Conservation (phyloP, 2,113 vertebrate genomes). For the Chaenogobius annularis region DNA sequence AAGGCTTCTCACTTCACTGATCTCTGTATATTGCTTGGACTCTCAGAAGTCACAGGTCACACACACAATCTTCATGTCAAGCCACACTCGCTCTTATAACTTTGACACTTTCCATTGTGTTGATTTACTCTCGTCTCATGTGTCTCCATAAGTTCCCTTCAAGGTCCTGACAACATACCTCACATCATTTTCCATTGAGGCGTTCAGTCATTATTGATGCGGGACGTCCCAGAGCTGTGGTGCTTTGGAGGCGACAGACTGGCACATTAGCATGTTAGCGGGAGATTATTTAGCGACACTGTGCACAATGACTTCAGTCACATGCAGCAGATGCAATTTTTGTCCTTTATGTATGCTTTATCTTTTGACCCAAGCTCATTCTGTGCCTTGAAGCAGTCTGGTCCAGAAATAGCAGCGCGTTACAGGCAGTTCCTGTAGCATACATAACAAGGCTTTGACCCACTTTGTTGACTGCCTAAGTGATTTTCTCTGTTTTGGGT, state of each 20-base stretch:
- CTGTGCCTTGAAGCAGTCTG: constrained; percentile 3
- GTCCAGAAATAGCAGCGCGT: not conserved
- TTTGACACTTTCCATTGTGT: constrained; percentile 13
- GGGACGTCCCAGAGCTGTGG: constrained; percentile 8
- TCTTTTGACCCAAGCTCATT: not conserved
- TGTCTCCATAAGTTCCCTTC: constrained; percentile 26
- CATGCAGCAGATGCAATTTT: constrained; percentile 1
- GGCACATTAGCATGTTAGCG: constrained; percentile 20
- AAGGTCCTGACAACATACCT: constrained; percentile 29
- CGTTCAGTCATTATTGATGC: constrained; percentile 32
- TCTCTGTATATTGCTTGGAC: constrained; percentile 3
- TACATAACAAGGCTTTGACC: constrained; percentile 55
- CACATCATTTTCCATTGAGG: constrained; percentile 19
- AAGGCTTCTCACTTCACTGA: constrained; percentile 18
- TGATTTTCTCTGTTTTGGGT: constrained; percentile 59
- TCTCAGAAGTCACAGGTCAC: constrained; percentile 15
- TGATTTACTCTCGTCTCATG: constrained; percentile 36
- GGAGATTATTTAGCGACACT: not conserved
- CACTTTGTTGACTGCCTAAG: constrained; percentile 50
- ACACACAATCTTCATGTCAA: constrained; percentile 28
- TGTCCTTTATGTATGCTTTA: not conserved
- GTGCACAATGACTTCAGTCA: not conserved
- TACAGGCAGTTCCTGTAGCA: constrained; percentile 44
- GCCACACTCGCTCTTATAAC: constrained; percentile 6
- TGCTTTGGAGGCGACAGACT: constrained; percentile 7